Percentiles rank a stretch among this genome's conserved stretches.
phyloP scores from a whole-genome alignment of 1,140 invertebrate species.

The Lethocerus indicus region DNA sequence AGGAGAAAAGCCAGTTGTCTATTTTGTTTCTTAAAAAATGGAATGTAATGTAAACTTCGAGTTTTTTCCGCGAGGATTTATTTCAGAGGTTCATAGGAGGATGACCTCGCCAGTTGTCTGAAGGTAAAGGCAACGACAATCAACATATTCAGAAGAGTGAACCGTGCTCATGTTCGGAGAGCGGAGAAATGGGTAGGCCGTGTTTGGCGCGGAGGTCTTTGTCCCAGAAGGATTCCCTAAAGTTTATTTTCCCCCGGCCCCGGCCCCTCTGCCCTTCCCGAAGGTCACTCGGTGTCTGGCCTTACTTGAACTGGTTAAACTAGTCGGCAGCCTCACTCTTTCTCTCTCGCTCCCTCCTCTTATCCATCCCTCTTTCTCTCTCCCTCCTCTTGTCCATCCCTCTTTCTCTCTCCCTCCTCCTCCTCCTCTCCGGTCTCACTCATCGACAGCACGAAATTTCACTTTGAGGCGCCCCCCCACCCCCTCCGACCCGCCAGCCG shows the following conservation, averaged over 20 bases:
- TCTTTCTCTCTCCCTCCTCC: background rate
- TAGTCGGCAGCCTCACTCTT: background rate
- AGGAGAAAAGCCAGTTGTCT: too few species aligned
- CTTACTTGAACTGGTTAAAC: background rate
- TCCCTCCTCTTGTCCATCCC: background rate
- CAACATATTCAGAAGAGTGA: too few species aligned
- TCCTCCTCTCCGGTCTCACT: background rate
- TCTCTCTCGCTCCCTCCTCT: slow-evolving; percentile 4
- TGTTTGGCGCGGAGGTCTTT: background rate
- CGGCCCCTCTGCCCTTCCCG: background rate
- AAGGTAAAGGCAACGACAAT: too few species aligned
- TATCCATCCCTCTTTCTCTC: background rate
- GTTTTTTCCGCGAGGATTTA: too few species aligned
- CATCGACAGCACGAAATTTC: too few species aligned
- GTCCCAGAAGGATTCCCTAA: background rate
- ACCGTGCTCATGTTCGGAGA: background rate
- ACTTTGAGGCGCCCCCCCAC: too few species aligned
- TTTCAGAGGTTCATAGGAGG: too few species aligned
- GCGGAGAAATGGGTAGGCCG: background rate
- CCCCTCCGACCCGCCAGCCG: too few species aligned
- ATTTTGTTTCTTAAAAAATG: too few species aligned
- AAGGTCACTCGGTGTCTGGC: background rate
- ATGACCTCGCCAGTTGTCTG: too few species aligned
- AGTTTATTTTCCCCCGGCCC: background rate
- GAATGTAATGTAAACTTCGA: too few species aligned